Conservation (phyloP, 2,797 vertebrate species). For the Megalops cyprinoides region DNA sequence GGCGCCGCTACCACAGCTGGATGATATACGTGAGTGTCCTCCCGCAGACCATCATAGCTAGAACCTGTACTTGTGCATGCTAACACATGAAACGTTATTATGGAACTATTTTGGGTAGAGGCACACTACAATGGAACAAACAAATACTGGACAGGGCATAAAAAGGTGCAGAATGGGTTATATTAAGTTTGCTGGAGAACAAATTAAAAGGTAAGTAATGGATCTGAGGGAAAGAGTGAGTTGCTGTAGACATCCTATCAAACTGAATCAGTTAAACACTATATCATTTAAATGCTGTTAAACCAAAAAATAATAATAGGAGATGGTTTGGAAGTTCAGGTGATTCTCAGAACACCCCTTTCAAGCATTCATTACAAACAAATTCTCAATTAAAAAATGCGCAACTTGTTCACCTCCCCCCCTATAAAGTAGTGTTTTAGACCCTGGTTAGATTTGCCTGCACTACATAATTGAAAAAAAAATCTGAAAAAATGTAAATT, state of each 20-base stretch:
- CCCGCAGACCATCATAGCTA: background rate
- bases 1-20: slow-evolving; percentile 87
- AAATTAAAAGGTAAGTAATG: too few species aligned
- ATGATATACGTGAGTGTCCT: slow-evolving; percentile 87
- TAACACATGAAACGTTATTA: background rate
- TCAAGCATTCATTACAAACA: too few species aligned
- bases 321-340: background rate
- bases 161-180: background rate
- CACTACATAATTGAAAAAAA: background rate
- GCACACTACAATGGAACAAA: too few species aligned
- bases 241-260: too few species aligned
- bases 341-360: background rate
- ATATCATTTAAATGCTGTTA: too few species aligned
- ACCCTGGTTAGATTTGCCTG: background rate
- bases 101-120: background rate
- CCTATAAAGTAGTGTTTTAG: background rate
- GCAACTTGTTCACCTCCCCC: too few species aligned
- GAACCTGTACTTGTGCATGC: background rate
- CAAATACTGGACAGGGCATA: background rate
- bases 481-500: background rate
- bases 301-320: too few species aligned
- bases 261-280: too few species aligned
- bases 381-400: too few species aligned
- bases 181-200: background rate
- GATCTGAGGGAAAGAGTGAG: too few species aligned